Percentiles rank a stretch among this genome's conserved stretches.
phyloP scores from a whole-genome alignment of 2,113 vertebrate species.

The Sarotherodon lohbergeri region DNA sequence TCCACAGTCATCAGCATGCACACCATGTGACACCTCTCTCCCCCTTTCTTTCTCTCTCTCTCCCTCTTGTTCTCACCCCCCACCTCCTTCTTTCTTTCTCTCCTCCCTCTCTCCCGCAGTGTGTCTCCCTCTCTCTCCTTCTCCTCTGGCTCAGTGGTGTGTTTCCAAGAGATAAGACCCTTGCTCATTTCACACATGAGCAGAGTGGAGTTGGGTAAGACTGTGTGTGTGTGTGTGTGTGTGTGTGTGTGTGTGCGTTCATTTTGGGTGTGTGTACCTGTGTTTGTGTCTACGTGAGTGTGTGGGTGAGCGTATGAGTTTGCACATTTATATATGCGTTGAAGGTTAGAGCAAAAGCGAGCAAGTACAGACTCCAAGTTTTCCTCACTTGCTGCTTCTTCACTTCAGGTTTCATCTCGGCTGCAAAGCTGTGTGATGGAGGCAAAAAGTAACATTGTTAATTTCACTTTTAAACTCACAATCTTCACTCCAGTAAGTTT shows the following conservation, averaged over 20 bases:
- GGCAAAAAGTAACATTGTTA: not conserved
- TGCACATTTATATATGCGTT: slow-evolving; percentile 18
- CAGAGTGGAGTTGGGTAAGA: slow-evolving; percentile 61
- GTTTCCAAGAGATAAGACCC: slow-evolving; percentile 79
- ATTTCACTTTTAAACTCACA: not conserved
- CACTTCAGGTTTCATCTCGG: not conserved
- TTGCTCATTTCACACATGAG: slow-evolving; percentile 80
- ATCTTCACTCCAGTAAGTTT: not conserved
- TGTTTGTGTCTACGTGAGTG: not conserved
- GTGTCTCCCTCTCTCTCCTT: slow-evolving; percentile 59
- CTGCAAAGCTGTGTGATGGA: slow-evolving; percentile 2
- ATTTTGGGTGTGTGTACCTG: not conserved
- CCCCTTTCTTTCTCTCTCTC: slow-evolving; percentile 19
- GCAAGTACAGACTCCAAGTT: slow-evolving; percentile 33
- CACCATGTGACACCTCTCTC: slow-evolving; percentile 30
- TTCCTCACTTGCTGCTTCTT: slow-evolving; percentile 40
- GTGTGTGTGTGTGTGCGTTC: not conserved
- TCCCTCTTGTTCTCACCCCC: slow-evolving; percentile 6
- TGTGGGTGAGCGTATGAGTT: slow-evolving; percentile 3
- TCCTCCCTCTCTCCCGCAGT: slow-evolving; percentile 33
- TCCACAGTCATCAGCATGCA: slow-evolving; percentile 56
- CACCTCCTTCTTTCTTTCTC: not conserved
- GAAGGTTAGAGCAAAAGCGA: slow-evolving; percentile 37
- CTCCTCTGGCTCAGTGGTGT: slow-evolving; percentile 79
- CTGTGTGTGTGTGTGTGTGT: not conserved